Evolutionary conservation across 2,113 vertebrate species (phyloP).

Genomic region (Gorsachius goisagi): DNA sequence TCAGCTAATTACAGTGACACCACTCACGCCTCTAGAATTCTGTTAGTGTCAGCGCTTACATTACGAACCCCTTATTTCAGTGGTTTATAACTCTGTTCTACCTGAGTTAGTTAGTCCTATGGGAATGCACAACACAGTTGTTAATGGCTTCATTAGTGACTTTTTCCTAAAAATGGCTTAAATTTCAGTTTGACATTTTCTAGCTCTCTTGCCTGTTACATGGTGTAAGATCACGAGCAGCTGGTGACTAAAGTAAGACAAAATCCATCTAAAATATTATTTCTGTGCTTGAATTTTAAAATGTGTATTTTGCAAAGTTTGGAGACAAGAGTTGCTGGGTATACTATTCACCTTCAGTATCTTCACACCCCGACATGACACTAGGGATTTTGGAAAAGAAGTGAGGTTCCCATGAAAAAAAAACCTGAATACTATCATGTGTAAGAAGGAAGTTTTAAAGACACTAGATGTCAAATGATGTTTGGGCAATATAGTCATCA

Average conservation of each 20-base stretch:
- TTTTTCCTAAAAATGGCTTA: not conserved
- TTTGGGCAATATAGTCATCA: not conserved
- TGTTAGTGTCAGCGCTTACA: not conserved
- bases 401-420: not conserved
- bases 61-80: not conserved
- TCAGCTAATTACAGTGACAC: slow-evolving; percentile 30
- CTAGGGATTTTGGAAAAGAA: not conserved
- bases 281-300: not conserved
- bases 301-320: not conserved
- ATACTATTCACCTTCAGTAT: not conserved
- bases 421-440: not conserved
- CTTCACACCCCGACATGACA: not conserved
- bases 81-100: not conserved
- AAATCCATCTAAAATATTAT: not conserved
- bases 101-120: not conserved
- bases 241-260: not conserved
- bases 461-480: not conserved
- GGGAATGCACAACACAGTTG: not conserved
- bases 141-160: not conserved
- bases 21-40: not conserved
- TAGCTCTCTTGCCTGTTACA: not conserved
- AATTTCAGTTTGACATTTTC: not conserved
- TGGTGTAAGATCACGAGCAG: not conserved
- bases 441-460: not conserved
- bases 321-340: not conserved